phyloP scores from a whole-genome alignment of 2,113 vertebrate species.

The Etia nguti region DNA sequence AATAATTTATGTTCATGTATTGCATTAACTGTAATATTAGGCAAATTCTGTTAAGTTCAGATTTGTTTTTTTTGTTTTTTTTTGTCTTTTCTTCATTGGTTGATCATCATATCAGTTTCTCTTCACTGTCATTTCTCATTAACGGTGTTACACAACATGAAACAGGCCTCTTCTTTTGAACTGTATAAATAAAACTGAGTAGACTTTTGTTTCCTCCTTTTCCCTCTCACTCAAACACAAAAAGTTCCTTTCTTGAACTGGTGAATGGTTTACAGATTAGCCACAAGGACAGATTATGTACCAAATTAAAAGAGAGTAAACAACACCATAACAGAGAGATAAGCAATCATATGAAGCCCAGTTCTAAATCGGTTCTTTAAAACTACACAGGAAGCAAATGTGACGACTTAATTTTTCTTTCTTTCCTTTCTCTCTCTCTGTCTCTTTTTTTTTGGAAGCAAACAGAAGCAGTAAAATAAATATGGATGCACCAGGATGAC shows the following conservation, averaged over 20 bases:
- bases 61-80: neutral
- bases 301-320: neutral
- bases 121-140: neutral
- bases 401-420: neutral
- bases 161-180: neutral
- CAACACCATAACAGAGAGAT: neutral
- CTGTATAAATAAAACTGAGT: neutral
- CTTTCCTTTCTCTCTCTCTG: neutral
- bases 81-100: neutral
- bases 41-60: neutral
- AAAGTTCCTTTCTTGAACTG: neutral
- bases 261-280: neutral
- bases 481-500: neutral
- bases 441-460: neutral
- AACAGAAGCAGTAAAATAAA: neutral
- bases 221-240: neutral
- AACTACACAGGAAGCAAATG: neutral
- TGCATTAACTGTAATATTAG: neutral
- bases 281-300: neutral
- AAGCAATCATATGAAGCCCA: neutral
- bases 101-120: neutral
- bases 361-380: neutral
- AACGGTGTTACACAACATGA: neutral
- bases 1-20: neutral
- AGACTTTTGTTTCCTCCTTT: neutral